Evolutionary conservation across 2,888 invertebrate genomes (phyloP).

Genomic region (Ptychoptera contaminata): DNA sequence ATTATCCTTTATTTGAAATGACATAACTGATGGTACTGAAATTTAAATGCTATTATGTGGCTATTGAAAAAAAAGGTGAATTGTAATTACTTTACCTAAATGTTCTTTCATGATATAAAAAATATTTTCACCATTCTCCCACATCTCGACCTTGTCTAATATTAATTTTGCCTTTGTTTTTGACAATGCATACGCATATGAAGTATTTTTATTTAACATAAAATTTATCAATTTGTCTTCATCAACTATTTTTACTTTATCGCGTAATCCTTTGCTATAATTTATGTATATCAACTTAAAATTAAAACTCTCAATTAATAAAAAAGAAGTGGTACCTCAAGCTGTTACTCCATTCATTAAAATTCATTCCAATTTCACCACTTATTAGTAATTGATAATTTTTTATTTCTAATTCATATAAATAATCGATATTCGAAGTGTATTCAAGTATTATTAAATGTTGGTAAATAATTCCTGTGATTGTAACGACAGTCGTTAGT

Average conservation of each 20-base stretch:
- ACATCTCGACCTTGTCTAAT: neutral
- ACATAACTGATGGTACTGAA: constrained; percentile 2
- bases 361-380: neutral
- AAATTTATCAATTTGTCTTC: neutral
- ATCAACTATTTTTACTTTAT: neutral
- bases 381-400: neutral
- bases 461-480: constrained; percentile 1
- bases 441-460: neutral
- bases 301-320: neutral
- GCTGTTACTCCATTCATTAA: neutral
- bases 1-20: neutral
- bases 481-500: neutral
- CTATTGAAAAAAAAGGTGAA: too few relatives aligned
- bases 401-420: neutral
- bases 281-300: neutral
- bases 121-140: neutral
- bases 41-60: too few relatives aligned
- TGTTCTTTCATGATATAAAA: neutral
- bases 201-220: neutral
- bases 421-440: neutral
- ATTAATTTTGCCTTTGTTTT: constrained; percentile 1
- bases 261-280: neutral
- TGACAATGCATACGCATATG: neutral
- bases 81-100: too few relatives aligned
- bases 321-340: constrained; percentile 2